Base-by-base conservation (phyloP, 2,888 invertebrate species). In the Aporophyla lueneburgensis region DNA sequence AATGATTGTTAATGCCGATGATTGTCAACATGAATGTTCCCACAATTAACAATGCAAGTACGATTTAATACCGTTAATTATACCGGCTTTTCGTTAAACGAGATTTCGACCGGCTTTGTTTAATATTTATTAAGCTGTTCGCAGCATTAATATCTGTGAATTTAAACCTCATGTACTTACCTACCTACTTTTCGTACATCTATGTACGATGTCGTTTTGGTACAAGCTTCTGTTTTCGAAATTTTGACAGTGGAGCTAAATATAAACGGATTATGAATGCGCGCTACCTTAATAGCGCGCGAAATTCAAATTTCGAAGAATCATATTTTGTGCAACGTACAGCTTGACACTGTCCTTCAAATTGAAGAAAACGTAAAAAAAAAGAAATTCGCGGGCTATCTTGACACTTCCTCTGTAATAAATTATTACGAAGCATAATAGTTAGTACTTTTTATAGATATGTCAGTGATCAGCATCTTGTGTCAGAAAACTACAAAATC, bases 41-140 rank as follows among this genome's bases (percentile, higher is more conserved):
- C 86, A 90, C 88, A 86, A 86, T 89, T 87, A 85, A 83, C 71
- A 78, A 75, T 76, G 79, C 76, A 68, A 73, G 82, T 86, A 90
- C 89, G 83, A 83, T 83, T 89, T 76, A 86, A 86, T 89, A 89
- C 90, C 89, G 90, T 90, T 92, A 91, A 90, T 89, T 87, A 86
- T 85, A 73, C 83, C 65, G 74, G 76, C 71, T 84, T 80, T 72
- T 83, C 27, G 71, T 76, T 88, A 49, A 83, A 85, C 85, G 80
- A 88, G 86, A 88, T 87, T 79, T 76, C 62, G 69, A 69, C 65
- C 40, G 61, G 62, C 67, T 68, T 80, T 78, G 83, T 80, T 78
- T 70, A 77, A 83, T 83, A 80, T 83, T 78, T 78, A 79, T 78
- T 65, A 79, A 67, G 61, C 54, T 71, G 58, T 65, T 81, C 40